These are phyloP conservation scores for Lamproptera curius DNA, from an alignment of 2,888 invertebrate genomes.

Conservation along the genomic window DNA sequence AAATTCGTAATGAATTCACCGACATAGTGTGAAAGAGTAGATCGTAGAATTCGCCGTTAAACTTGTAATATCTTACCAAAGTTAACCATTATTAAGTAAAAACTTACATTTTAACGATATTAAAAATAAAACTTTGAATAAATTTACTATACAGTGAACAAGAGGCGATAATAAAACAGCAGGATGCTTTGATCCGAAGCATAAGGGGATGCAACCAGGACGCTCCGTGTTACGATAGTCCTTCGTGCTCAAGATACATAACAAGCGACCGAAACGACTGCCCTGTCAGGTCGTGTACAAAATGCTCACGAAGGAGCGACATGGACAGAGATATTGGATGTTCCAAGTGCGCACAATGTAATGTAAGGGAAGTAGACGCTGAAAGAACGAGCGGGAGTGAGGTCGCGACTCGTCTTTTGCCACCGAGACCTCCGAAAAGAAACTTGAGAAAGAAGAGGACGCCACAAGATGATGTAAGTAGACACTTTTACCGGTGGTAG, in stretches of 20 bases:
- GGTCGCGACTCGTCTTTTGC: slow-evolving; percentile 35
- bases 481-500: too few relatives aligned
- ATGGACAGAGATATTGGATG: slow-evolving; percentile 37
- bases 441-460: slow-evolving; percentile 38
- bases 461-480: slow-evolving; percentile 34
- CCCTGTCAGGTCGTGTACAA: slow-evolving; percentile 25
- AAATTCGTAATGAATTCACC: too few relatives aligned
- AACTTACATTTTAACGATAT: too few relatives aligned
- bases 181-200: slow-evolving; percentile 36
- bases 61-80: too few relatives aligned
- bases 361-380: slow-evolving; percentile 18
- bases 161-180: slow-evolving; percentile 45
- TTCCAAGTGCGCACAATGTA: slow-evolving; percentile 23
- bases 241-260: slow-evolving; percentile 28
- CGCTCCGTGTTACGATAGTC: slow-evolving; percentile 18
- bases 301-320: slow-evolving; percentile 23
- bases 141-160: too few relatives aligned
- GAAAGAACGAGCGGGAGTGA: slow-evolving; percentile 37
- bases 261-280: slow-evolving; percentile 25
- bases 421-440: slow-evolving; percentile 43
- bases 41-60: too few relatives aligned
- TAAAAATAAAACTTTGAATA: too few relatives aligned
- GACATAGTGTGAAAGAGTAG: too few relatives aligned
- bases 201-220: slow-evolving; percentile 28
- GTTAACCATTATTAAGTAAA: too few relatives aligned